Evolutionary conservation across 2,888 invertebrate genomes (phyloP), one percentile per base, ranked within the genome.

Genomic region (Harpalus rufipes): DNA sequence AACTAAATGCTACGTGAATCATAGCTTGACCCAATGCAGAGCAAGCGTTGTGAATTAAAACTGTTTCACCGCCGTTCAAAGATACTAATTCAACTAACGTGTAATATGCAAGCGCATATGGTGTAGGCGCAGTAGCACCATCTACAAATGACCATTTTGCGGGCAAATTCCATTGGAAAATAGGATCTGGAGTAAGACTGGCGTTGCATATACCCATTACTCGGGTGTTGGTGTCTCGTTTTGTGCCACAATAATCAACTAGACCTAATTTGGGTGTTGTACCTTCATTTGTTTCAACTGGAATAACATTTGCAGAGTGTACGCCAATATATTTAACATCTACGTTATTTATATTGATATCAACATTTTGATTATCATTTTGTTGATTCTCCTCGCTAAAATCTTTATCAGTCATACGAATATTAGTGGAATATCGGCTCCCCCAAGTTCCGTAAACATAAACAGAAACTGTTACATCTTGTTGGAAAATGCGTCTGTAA

Each of bases 391-490:
- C 72, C 12, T 44, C 44, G 18, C 5, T 10, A 6, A 74, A 7
- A 41, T 51, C 72, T 18, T 18, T 16, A 14, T 74, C 72, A 8
- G 72, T 44, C 10, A 74, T 41, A n/a, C 44, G 18, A 21, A 32
- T 7, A 25, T 56, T 41, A 21, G 58, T 58, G 10, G 25, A 56
- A 16, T 78, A 78, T 21, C 58, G 87, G 86, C n/a, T 59, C 7
- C 61, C 61, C 80, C 80, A 80, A 4, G 7, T 7, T 6, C 90
- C 94, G 88, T 95, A 92, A 87, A 94, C 93, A 86, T 93, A 93
- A 32, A 99, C 94, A 89, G 97, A 97, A 78, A 97, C 91, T 1
- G 95, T 94, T 86, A 99, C 90, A 89, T 97, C 96, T 87, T 95
- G 93, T 39, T 93, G 92, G 6, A 95, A 90, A 86, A 96, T 95